Evolutionary conservation across 1,140 invertebrate genomes (phyloP).

Genomic region (Brachionus angularis): DNA sequence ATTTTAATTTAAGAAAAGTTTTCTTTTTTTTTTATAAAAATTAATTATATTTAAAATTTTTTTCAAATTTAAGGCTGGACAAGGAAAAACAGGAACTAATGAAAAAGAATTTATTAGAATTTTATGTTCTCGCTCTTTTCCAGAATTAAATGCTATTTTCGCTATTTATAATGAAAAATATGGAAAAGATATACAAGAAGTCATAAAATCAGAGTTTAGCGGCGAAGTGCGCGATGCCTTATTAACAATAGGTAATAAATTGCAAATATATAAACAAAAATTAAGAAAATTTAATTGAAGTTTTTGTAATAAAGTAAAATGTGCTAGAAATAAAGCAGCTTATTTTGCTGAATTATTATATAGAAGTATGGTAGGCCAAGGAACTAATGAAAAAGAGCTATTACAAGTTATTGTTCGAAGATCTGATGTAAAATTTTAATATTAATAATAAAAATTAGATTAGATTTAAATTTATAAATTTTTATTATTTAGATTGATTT

Average conservation of each 20-base stretch:
- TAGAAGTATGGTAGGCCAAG: background rate
- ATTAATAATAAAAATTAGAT: too few species aligned
- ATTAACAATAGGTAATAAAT: slow-evolving; percentile 23
- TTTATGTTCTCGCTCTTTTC: slow-evolving; percentile 60
- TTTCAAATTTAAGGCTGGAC: background rate
- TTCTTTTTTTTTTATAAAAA: background rate
- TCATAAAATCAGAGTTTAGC: background rate
- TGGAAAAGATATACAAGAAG: slow-evolving; percentile 22
- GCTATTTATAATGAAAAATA: slow-evolving; percentile 67
- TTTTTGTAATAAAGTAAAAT: background rate
- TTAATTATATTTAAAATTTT: background rate
- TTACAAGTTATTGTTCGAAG: slow-evolving; percentile 19
- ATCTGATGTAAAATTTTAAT: slow-evolving; percentile 27
- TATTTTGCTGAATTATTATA: slow-evolving; percentile 21
- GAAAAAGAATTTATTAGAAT: slow-evolving; percentile 23
- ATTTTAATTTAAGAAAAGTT: background rate
- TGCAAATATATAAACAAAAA: too few species aligned
- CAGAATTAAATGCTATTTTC: slow-evolving; percentile 66
- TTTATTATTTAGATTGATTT: slow-evolving; percentile 12
- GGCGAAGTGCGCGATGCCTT: slow-evolving; percentile 21
- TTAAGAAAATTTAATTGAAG: background rate
- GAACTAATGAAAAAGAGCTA: slow-evolving; percentile 25
- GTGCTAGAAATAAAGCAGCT: background rate
- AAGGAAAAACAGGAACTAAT: slow-evolving; percentile 38
- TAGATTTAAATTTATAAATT: too few species aligned